These are phyloP conservation scores for Chloropsis hardwickii DNA, from an alignment of 2,113 vertebrate genomes.

Conservation along the genomic window DNA sequence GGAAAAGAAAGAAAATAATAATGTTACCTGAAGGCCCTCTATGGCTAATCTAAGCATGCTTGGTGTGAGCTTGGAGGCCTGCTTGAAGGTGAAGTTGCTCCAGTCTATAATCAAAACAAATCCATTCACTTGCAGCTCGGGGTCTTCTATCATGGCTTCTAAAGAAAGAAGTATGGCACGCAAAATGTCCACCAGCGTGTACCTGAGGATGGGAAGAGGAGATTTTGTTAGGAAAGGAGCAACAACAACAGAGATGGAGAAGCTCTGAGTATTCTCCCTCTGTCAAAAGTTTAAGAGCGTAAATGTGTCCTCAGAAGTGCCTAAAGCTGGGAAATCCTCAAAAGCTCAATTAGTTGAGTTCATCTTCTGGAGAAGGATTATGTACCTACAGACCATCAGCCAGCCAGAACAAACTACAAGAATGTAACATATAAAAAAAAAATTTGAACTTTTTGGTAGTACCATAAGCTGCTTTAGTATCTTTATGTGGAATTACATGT, in stretches of 20 bases:
- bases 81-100: constrained; percentile 99
- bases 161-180: constrained; percentile 93
- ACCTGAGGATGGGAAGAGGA: constrained; percentile 72
- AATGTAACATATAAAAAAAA: not conserved
- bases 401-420: not conserved
- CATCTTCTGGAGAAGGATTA: not conserved
- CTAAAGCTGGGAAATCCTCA: not conserved
- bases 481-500: not conserved
- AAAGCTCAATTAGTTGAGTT: not conserved
- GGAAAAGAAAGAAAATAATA: not conserved
- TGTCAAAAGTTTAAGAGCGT: not conserved
- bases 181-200: constrained; percentile 97
- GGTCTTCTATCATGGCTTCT: constrained; percentile 98
- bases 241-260: fast-evolving
- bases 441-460: not conserved
- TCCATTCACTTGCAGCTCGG: constrained; percentile 96
- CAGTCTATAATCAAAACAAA: constrained; percentile 99
- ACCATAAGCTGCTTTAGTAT: not conserved
- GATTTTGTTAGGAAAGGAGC: not conserved
- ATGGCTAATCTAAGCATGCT: constrained; percentile 97
- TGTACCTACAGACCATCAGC: not conserved
- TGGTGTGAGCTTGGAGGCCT: constrained; percentile 95
- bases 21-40: constrained; percentile 91
- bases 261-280: not conserved
- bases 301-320: fast-evolving